Base-by-base conservation (phyloP, 2,888 invertebrate genomes). In the Eristalinus aeneus region DNA sequence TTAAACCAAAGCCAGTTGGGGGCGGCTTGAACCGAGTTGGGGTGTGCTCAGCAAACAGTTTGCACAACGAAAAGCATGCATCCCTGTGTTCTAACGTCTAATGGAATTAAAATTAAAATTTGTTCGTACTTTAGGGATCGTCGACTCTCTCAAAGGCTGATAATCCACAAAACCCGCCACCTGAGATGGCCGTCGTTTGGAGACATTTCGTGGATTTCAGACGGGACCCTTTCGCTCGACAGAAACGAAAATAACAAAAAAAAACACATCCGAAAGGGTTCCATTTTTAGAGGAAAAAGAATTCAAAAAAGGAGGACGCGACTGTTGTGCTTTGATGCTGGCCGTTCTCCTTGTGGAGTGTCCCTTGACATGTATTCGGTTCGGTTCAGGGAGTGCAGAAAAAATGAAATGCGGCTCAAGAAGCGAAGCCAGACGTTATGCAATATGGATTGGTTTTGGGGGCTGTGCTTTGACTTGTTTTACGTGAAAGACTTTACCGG, bases 31-130 rank as follows among this genome's bases (percentile, higher is more conserved):
- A 16, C 0, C 46, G 6, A 16, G 6, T 1, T 5, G 46, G 46
- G 46, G 16, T n/a, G 46, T 16, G 39, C 6, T 46, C n/a, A 27
- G 5, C 27, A 27, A 27, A 27, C 27, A 27, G 27, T 12, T 4
- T 1, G 36, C 36, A 12, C 36, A 16, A 46, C 34, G 60, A 60
- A 23, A 31, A 12, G 27, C 31, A 9, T 58, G 39, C 22, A 12
- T 63, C 36, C 34, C 32, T 72, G 72, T 53, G 65, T 73, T 74
- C 27, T n/a, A 46, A n/a, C 16, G n/a, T 53, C 53, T 77, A 82
- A 82, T 86, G 69, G 77, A 82, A 82, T 86, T 86, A 78, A 82
- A 86, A 86, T 74, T 82, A 74, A 74, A 82, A 78, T 74, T 69
- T 65, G 10, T 78, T 63, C 60, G 46, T 46, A 16, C 46, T 16